Base-by-base conservation (phyloP, 64 coral and sea anemone genomes). In the Hydrozoanthus tunicans region DNA sequence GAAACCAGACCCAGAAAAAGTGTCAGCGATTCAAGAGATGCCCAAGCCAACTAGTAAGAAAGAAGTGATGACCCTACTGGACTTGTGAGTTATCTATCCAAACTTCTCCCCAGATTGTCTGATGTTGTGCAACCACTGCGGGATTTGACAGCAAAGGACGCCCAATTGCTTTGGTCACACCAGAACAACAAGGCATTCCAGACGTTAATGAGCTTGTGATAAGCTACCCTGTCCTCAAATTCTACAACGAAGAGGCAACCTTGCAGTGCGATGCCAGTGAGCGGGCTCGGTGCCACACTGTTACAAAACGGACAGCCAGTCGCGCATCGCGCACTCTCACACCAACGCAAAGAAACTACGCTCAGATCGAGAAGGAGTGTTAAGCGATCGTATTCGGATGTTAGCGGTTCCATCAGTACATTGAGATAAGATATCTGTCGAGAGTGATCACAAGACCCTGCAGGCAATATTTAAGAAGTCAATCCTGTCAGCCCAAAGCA, bases 1-100 rank as follows among this genome's bases (percentile, higher is more conserved):
- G 6, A 58, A 73, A 25, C 66, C 80, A 6, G 91, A 92, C 32
- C 91, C 91, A 32, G 78, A 84, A 13, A 92, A 92, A 58, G 70
- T 92, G 0, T 59, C 51, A 14, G 80, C 80, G 1, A 59, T 92
- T 9, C 6, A 64, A 15, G 53, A 85, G 59, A 68, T 9, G 65
- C 65, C 65, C 12, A 68, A 68, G 65, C 64, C 64, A 67, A 67
- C 64, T 17, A 15, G 65, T 68, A 14, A 68, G n/a, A 10, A 68
- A 68, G 65, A 68, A 68, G n/a, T n/a, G 20, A 17, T 69, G 66
- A n/a, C 13, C 15, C 17, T 69, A 69, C 66, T 69, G 14, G 66
- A 43, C 32, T 43, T 43, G 32, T 43, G 32, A 43, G 32, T 43
- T 43, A 43, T 43, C 32, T 43, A 43, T 43, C 32, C 32, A 43